phyloP scores from a whole-genome alignment of 2,888 invertebrate species.

The Epirrhoe tristata region DNA sequence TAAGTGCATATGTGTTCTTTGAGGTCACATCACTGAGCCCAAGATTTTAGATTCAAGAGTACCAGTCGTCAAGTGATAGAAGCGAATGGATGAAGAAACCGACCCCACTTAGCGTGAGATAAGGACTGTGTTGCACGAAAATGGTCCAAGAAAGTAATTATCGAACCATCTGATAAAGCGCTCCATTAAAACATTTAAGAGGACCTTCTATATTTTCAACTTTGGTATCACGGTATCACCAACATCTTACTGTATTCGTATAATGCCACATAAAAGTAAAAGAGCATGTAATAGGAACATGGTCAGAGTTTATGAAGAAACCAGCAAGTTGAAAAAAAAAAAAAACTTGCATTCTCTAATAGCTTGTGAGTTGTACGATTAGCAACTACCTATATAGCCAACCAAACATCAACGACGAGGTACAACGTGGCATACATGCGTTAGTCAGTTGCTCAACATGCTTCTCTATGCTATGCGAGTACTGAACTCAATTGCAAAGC shows the following conservation, averaged over 20 bases:
- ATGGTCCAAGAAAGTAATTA: too few relatives aligned
- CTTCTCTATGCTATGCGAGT: not conserved
- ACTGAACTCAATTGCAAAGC: not conserved
- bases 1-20: conserved; percentile 5
- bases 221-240: too few relatives aligned
- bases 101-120: too few relatives aligned
- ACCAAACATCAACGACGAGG: not conserved
- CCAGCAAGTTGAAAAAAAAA: not conserved
- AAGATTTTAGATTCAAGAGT: not conserved
- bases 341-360: not conserved
- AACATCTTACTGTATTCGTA: not conserved
- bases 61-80: too few relatives aligned
- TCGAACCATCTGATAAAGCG: too few relatives aligned
- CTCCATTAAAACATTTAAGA: not conserved
- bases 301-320: not conserved
- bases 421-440: not conserved
- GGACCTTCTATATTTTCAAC: not conserved
- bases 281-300: not conserved
- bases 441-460: not conserved
- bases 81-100: too few relatives aligned
- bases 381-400: not conserved
- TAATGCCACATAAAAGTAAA: not conserved
- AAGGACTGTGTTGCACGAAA: not conserved
- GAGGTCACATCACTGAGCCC: conserved; percentile 11
- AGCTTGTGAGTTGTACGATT: too few relatives aligned